Evolutionary conservation across 2,113 vertebrate species (phyloP).

Genomic region (Trochalopteron elliotii): DNA sequence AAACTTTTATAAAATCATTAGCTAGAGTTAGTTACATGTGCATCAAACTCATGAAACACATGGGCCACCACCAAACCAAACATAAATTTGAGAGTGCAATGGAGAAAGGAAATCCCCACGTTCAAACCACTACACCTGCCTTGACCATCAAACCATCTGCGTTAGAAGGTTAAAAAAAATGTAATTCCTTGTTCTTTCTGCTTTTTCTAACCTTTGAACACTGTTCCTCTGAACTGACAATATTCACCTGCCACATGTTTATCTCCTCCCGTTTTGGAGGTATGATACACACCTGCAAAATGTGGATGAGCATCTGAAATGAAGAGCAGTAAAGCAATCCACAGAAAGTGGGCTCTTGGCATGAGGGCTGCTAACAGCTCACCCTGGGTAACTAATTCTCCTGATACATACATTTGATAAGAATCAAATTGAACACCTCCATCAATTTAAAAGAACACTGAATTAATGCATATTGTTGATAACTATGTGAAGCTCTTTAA

Average conservation of each 20-base stretch:
- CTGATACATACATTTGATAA: neutral
- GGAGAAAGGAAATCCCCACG: neutral
- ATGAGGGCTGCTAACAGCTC: neutral
- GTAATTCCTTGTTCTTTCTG: neutral
- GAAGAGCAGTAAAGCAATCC: neutral
- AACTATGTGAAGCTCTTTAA: neutral
- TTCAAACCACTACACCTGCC: neutral
- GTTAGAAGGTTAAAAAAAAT: neutral
- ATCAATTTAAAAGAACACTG: neutral
- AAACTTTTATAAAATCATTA: neutral
- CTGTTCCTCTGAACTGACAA: neutral
- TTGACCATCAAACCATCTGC: neutral
- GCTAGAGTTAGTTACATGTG: neutral
- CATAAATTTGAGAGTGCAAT: neutral
- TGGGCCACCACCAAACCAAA: neutral
- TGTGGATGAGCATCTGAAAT: neutral
- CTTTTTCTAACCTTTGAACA: neutral
- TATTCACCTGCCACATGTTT: neutral
- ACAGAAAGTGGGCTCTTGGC: neutral
- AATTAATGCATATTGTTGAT: neutral
- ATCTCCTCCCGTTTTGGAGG: neutral
- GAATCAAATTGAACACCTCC: neutral
- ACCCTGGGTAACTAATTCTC: neutral
- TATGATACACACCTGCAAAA: neutral
- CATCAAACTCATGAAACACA: neutral